These are phyloP conservation scores for Asbolus verrucosus DNA, from an alignment of 1,140 invertebrate genomes.

Conservation along the genomic window DNA sequence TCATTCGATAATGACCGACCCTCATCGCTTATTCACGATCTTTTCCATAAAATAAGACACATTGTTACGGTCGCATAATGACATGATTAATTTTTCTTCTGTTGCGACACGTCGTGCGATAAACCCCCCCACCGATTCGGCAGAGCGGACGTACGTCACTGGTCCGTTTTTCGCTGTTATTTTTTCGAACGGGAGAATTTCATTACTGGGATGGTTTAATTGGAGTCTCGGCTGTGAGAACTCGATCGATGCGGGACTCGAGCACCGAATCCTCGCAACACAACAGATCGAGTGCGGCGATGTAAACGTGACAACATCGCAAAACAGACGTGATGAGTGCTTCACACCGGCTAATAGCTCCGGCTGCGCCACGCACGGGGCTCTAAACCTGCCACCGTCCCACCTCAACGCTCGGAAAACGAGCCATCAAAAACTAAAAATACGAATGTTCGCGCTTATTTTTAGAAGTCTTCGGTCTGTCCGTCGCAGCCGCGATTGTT, in stretches of 20 bases:
- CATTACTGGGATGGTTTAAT: slow-evolving; percentile 31
- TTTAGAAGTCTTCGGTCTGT: slow-evolving; percentile 10
- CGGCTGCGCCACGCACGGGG: slow-evolving; percentile 25
- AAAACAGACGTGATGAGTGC: slow-evolving; percentile 32
- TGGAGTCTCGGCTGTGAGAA: slow-evolving; percentile 15
- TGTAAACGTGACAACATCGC: slow-evolving; percentile 44
- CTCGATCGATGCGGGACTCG: slow-evolving; percentile 13
- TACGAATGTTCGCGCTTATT: slow-evolving; percentile 47
- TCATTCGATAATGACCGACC: slow-evolving; percentile 33
- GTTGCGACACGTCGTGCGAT: background rate
- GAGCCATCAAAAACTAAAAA: slow-evolving; percentile 47
- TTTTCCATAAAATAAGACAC: background rate
- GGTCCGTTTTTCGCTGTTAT: too few species aligned
- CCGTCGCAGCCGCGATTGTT: slow-evolving; percentile 3
- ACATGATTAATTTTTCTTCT: slow-evolving; percentile 17
- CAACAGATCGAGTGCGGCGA: slow-evolving; percentile 3
- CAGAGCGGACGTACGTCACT: too few species aligned
- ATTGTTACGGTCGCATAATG: background rate
- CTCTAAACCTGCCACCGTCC: slow-evolving; percentile 38
- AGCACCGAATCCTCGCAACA: background rate
- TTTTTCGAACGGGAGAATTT: background rate
- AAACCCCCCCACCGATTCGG: too few species aligned
- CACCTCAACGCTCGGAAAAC: slow-evolving; percentile 38
- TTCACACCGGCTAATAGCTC: slow-evolving; percentile 39
- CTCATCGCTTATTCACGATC: slow-evolving; percentile 24